A percentile compares a stretch with the other conserved stretches of the same genome.
These are phyloP conservation scores for Syngnathus scovelli DNA, from an alignment of 2,113 vertebrate genomes.

Conservation along the genomic window DNA sequence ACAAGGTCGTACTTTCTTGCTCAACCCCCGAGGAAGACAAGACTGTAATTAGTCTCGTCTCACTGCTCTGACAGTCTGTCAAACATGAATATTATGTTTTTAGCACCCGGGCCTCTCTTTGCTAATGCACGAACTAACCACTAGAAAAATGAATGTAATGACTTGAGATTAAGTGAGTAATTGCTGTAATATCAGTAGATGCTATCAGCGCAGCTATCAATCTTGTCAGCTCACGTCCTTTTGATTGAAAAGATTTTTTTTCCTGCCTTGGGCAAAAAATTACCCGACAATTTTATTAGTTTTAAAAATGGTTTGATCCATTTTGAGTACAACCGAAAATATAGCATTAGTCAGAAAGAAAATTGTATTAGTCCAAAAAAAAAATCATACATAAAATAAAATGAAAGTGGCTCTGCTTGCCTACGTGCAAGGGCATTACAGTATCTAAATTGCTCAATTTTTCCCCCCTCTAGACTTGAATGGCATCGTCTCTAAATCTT, in stretches of 20 bases:
- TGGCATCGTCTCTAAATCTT: too few relatives aligned
- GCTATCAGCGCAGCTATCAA: constrained; percentile 51
- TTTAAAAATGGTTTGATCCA: background rate
- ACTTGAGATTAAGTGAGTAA: constrained; percentile 38
- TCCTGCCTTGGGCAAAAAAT: background rate
- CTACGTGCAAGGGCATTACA: too few relatives aligned
- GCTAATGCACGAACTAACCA: constrained; percentile 35
- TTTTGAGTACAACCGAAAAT: too few relatives aligned
- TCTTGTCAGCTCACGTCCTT: constrained; percentile 32
- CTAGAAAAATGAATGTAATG: constrained; percentile 40
- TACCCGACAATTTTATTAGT: background rate
- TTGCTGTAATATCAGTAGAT: constrained; percentile 30
- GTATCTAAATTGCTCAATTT: too few relatives aligned
- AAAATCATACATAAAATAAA: too few relatives aligned
- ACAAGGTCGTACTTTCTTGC: constrained; percentile 28
- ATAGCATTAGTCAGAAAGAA: too few relatives aligned
- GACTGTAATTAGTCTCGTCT: constrained; percentile 52
- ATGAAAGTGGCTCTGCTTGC: too few relatives aligned
- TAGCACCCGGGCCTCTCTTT: constrained; percentile 24
- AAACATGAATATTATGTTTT: constrained; percentile 35
- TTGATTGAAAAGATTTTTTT: constrained; percentile 31
- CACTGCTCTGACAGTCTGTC: constrained; percentile 49
- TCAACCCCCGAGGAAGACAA: constrained; percentile 19
- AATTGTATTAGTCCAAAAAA: too few relatives aligned
- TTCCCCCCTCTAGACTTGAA: too few relatives aligned